A percentile compares a stretch with the other conserved stretches of the same genome.
These are phyloP conservation scores for Porites lutea DNA, from an alignment of 64 coral and sea anemone genomes.

Conservation along the genomic window DNA sequence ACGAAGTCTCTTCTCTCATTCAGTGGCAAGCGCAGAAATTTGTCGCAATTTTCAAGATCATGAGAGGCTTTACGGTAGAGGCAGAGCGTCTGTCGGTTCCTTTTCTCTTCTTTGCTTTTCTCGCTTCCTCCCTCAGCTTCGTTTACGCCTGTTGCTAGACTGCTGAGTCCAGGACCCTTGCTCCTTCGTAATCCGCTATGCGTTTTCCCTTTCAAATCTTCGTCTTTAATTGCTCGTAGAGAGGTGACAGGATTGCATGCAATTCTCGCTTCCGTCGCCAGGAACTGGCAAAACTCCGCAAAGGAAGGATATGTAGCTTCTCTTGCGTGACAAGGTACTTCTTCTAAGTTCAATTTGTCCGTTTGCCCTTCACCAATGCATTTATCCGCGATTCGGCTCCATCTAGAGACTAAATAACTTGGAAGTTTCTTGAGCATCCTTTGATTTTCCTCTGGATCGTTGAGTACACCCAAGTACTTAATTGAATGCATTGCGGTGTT, in stretches of 20 bases:
- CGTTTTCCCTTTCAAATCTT: background rate
- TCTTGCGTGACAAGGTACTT: background rate
- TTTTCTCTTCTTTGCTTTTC: background rate
- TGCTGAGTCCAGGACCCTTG: background rate
- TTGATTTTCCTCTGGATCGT: slow-evolving; percentile 84
- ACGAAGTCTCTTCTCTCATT: background rate
- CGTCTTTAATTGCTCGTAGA: background rate
- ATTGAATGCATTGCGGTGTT: slow-evolving; percentile 12
- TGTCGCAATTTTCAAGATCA: background rate
- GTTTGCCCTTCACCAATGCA: background rate
- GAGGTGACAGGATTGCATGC: slow-evolving; percentile 56
- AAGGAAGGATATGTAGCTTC: slow-evolving; percentile 29
- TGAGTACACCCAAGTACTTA: slow-evolving; percentile 47
- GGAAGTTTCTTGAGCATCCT: slow-evolving; percentile 67
- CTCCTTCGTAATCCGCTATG: background rate
- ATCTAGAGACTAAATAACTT: slow-evolving; percentile 44
- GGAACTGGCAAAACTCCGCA: slow-evolving; percentile 48
- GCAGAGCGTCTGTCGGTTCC: background rate
- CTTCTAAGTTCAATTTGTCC: background rate
- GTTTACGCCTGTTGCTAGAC: background rate
- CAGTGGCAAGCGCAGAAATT: background rate
- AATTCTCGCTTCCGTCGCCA: slow-evolving; percentile 51
- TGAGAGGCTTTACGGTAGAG: background rate
- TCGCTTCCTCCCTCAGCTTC: background rate
- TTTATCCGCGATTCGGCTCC: slow-evolving; percentile 67